Base-by-base conservation (phyloP, 2,113 vertebrate species). In the Varanus komodoensis region DNA sequence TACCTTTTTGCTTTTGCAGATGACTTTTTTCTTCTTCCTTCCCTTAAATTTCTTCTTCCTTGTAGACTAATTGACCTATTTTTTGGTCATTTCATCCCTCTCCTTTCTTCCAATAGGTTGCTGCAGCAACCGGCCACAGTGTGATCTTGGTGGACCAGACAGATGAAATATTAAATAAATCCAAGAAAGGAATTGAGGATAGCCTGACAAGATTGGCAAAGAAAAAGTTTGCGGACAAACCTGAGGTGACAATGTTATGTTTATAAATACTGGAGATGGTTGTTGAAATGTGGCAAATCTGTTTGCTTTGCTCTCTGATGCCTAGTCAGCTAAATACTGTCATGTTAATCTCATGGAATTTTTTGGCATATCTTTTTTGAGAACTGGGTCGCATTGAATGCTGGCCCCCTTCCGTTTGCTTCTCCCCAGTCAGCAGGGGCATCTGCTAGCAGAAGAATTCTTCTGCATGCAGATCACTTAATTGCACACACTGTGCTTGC, bases 221-320 rank as follows among this genome's bases (percentile, higher is more conserved):
- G 97, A 99, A 99, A 98, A 99, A 98, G 94, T 99, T 98, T 97
- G 97, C 98, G 0, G 98, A 99, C 84, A 98, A 99, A 64, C 98
- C 98, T 64, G 97, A 99, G 98, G 99, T 99, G 84, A 92, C 64
- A 78, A 84, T 29, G 38, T 80, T 14, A 82, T 67, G 29, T 92
- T 84, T 44, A 27, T 91, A 82, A 83, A 1, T 6, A 82, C 44
- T 87, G 34, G 11, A 4, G 86, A 88, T 81, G 0, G 73, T 83
- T 1, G 2, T 67, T 75, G 50, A 90, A n/a, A 19, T 89, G 54
- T 50, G 80, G 79, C 89, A 87, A 75, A 91, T 82, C 2, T 32
- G 68, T 0, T 57, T 7, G 80, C n/a, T 92, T 38, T 57, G 79
- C 67, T 8, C 68, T 32, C 68, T 61, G 82, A 1, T 29, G 64